Percentiles rank a stretch among this genome's conserved stretches.
These are phyloP conservation scores for Piaya cayana DNA, from an alignment of 2,113 vertebrate genomes.

Conservation along the genomic window DNA sequence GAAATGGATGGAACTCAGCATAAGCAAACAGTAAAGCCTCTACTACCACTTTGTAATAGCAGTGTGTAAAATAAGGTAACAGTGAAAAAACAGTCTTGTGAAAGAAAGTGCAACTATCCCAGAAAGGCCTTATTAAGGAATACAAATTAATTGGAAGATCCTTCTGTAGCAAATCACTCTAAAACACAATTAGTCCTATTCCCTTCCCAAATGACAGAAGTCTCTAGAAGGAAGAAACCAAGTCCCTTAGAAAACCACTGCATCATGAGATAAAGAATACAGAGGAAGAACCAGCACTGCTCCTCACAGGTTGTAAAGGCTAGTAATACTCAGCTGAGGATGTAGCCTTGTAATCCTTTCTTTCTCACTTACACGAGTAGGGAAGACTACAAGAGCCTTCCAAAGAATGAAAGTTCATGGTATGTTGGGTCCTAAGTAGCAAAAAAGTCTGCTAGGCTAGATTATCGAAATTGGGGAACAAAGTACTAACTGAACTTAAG, in stretches of 20 bases:
- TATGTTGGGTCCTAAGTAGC: neutral
- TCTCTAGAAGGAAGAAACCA: neutral
- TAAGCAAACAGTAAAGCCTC: neutral
- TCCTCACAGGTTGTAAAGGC: neutral
- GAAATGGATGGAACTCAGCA: neutral
- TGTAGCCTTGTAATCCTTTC: neutral
- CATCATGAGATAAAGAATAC: neutral
- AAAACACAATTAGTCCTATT: neutral
- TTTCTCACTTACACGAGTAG: neutral
- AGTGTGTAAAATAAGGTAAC: neutral
- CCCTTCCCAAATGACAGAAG: neutral
- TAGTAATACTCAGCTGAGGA: neutral
- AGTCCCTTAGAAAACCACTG: neutral
- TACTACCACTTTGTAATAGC: neutral
- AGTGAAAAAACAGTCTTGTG: neutral
- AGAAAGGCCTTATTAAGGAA: neutral
- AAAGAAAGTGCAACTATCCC: neutral
- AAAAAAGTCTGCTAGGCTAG: conserved; percentile 14
- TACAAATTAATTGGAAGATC: neutral
- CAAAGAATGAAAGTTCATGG: neutral
- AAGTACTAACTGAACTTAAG: conserved; percentile 22
- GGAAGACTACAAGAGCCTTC: neutral
- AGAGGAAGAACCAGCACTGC: neutral
- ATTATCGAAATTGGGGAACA: conserved; percentile 5
- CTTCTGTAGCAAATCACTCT: neutral